Base-by-base conservation (phyloP, 64 coral and sea anemone species). In the Pachyseris speciosa region DNA sequence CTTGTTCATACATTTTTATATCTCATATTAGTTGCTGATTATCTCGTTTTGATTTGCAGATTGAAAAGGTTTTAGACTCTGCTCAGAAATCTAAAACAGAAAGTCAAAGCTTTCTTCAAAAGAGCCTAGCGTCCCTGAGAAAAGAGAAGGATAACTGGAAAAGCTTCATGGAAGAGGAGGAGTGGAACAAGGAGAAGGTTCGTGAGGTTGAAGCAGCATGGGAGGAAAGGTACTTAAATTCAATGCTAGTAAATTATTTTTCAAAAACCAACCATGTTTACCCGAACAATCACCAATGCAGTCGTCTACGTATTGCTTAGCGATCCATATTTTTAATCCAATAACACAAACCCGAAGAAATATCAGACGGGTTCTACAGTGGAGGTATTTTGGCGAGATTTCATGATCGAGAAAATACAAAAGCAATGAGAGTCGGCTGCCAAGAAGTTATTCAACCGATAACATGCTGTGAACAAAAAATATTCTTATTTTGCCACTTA, bases 161-260 rank as follows among this genome's bases (percentile, higher is more conserved):
- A 22, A 40, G 22, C 8, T 81, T 81, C 34, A 81, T 81, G 77
- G 77, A 81, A 41, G 3, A 59, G 33, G 77, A 81, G 1, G 77
- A 61, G 8, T 39, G 77, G 77, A 63, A 81, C 53, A 81, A 37
- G 53, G 28, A 60, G 1, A 60, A 13, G 2, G 52, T 81, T 39
- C 32, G 33, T 8, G 77, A 81, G 33, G 52, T 81, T 2, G 77
- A 81, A 81, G 40, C 51, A 39, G 77, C 51, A n/a, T 81, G 77
- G 77, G 61, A 11, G 51, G 61, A 40, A 61, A 81, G 77, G 77
- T 81, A 81, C 34, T 15, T 33, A 40, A 1, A 22, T 45, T 40
- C 5, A 25, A 41, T 15, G 9, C 34, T 43, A 33, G 19, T 44
- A 25, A 12, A 24, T 50, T 76, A 16, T 45, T 32, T 50, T 8